Evolutionary conservation across 1,140 invertebrate species (phyloP).

Genomic region (Apis cerana): DNA sequence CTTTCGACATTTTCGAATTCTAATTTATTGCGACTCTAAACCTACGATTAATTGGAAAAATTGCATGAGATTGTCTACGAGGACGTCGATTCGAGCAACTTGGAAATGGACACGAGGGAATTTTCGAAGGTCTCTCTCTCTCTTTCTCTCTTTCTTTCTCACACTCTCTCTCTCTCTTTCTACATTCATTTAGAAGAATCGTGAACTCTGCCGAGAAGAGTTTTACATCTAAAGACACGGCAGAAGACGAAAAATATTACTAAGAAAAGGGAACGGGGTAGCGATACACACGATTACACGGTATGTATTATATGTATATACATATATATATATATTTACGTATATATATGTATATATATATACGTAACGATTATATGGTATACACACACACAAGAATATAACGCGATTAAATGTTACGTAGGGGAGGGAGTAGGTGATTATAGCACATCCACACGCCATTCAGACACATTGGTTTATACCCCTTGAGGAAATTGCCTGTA

Average conservation of each 20-base stretch:
- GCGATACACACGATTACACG: slow-evolving; percentile 31
- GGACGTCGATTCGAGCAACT: too few relatives aligned
- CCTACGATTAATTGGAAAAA: too few relatives aligned
- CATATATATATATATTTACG: slow-evolving; percentile 19
- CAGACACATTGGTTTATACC: slow-evolving; percentile 72
- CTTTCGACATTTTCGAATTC: background rate
- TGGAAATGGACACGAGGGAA: too few relatives aligned
- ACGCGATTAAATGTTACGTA: slow-evolving; percentile 63
- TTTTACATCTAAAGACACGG: slow-evolving; percentile 15
- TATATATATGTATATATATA: slow-evolving; percentile 19
- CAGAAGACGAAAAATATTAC: background rate
- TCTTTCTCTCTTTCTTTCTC: background rate
- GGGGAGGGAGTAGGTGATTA: slow-evolving; percentile 55
- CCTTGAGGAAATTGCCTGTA: slow-evolving; percentile 67
- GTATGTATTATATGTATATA: background rate
- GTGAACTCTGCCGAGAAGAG: background rate
- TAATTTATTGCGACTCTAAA: too few relatives aligned
- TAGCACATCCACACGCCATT: slow-evolving; percentile 76
- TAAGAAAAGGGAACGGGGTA: slow-evolving; percentile 7
- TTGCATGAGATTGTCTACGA: too few relatives aligned
- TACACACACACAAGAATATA: slow-evolving; percentile 42
- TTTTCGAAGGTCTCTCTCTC: too few relatives aligned
- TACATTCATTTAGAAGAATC: background rate
- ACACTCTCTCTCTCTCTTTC: too few relatives aligned
- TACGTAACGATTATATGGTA: slow-evolving; percentile 23